phyloP scores from a whole-genome alignment of 2,888 invertebrate species.

The Omphaloscelis lunosa region DNA sequence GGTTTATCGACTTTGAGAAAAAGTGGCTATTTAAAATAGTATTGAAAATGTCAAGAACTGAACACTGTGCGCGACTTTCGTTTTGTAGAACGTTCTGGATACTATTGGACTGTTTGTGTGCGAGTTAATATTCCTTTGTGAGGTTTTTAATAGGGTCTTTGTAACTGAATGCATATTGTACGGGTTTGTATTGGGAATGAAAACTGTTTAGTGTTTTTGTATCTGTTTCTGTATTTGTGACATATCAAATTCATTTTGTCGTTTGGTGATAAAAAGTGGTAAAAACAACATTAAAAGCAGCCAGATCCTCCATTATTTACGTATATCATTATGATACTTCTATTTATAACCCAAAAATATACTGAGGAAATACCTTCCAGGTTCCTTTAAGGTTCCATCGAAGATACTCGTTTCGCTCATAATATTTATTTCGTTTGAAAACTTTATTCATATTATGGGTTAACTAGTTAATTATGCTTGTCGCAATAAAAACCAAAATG shows the following conservation, averaged over 20 bases:
- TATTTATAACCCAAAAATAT: background rate
- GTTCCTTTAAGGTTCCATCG: background rate
- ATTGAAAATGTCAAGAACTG: constrained; percentile 61
- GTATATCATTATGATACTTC: background rate
- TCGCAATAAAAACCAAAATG: background rate
- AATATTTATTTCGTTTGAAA: background rate
- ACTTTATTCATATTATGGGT: no score
- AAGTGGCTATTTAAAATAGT: constrained; percentile 59
- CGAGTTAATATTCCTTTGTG: constrained; percentile 20
- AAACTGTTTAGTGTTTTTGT: background rate
- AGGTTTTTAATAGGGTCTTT: constrained; percentile 14
- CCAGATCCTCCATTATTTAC: background rate
- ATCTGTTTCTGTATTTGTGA: background rate
- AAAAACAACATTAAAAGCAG: background rate
- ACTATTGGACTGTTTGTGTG: background rate
- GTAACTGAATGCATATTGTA: background rate
- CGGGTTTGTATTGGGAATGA: background rate
- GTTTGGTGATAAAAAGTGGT: background rate
- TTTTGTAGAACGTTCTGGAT: constrained; percentile 30
- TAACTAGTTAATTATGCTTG: no score
- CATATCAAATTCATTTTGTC: background rate
- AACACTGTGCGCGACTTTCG: constrained; percentile 34
- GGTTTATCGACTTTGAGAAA: constrained; percentile 51
- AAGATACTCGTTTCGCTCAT: background rate
- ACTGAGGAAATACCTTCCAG: no score